Evolutionary conservation across 2,888 invertebrate species (phyloP).

Genomic region (Scaptomyza reducta): DNA sequence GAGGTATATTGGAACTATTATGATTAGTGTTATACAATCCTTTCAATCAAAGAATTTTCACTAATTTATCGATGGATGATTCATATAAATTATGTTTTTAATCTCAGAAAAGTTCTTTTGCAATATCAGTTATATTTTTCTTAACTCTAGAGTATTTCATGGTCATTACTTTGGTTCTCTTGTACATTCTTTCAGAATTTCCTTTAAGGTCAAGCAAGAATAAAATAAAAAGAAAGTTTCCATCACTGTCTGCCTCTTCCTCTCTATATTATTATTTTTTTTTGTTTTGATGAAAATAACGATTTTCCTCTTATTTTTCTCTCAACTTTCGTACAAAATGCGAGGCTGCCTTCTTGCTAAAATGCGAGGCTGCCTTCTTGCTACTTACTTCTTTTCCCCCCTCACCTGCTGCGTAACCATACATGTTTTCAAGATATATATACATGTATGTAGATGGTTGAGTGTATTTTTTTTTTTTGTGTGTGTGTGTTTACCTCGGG

Average conservation of each 20-base stretch:
- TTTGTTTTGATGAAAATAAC: constrained; percentile 82
- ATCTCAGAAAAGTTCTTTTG: no score
- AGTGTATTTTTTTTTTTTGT: constrained; percentile 12
- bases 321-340: constrained; percentile 73
- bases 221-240: constrained; percentile 74
- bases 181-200: constrained; percentile 36
- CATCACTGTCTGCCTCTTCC: not conserved
- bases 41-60: no score
- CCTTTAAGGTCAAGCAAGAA: constrained; percentile 79
- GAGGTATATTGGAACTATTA: constrained; percentile 1
- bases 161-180: not conserved
- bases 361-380: constrained; percentile 72
- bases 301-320: constrained; percentile 79
- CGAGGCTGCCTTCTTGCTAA: constrained; percentile 71
- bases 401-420: constrained; percentile 52
- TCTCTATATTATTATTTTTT: constrained; percentile 27
- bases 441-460: constrained; percentile 11
- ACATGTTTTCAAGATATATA: constrained; percentile 34
- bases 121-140: not conserved
- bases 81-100: not conserved
- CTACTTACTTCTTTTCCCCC: constrained; percentile 33
- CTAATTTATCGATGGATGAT: no score
- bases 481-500: constrained; percentile 43
- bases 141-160: constrained; percentile 1
- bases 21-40: not conserved